Conservation (phyloP, 2,113 vertebrate genomes). For the Petrocephalus zakoni region DNA sequence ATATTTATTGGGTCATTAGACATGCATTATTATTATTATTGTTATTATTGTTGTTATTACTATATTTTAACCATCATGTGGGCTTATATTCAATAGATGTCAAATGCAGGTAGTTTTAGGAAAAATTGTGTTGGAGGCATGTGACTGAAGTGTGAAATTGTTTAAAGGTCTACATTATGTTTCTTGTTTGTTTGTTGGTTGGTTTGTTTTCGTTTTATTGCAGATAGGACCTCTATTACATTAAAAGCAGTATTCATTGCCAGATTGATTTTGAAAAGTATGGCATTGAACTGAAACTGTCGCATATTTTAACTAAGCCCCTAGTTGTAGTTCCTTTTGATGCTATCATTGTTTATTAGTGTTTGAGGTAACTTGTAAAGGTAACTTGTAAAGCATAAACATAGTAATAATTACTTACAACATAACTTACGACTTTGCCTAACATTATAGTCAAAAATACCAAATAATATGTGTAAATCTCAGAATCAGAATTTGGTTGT, state of each 20-base stretch:
- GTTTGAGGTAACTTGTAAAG: too few relatives aligned
- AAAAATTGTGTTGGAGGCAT: not conserved
- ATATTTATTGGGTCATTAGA: not conserved
- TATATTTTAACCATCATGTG: not conserved
- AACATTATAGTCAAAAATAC: not conserved
- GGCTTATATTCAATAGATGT: not conserved
- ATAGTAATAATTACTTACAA: not conserved
- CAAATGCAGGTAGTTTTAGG: not conserved
- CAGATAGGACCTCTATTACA: not conserved
- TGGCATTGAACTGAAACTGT: not conserved
- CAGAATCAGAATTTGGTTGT: not conserved
- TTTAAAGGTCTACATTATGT: not conserved
- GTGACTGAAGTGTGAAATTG: not conserved
- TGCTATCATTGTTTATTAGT: not conserved
- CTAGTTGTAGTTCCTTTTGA: not conserved
- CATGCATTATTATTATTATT: not conserved
- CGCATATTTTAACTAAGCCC: not conserved
- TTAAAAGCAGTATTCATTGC: not conserved
- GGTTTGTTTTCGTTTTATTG: not conserved
- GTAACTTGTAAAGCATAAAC: not conserved
- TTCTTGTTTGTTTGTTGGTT: not conserved
- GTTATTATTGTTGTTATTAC: not conserved
- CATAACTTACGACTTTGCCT: not conserved
- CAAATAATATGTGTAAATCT: not conserved
- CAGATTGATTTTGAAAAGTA: not conserved